A percentile compares a stretch with the other conserved stretches of the same genome.
Conservation (phyloP, 2,113 vertebrate genomes). For the Peucedramus taeniatus region DNA sequence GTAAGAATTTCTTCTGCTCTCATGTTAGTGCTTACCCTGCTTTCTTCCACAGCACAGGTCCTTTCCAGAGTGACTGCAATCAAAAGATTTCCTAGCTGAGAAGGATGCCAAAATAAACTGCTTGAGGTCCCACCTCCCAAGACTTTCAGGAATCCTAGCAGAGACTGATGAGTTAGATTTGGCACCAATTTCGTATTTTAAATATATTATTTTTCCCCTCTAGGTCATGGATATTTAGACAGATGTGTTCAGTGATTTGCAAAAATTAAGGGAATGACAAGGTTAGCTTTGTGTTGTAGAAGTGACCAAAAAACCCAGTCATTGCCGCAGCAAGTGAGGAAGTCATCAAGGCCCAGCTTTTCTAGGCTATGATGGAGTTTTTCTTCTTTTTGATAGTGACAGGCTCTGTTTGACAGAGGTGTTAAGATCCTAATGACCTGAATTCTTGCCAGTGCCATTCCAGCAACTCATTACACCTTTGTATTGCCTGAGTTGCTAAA, state of each 20-base stretch:
- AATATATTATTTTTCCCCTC: constrained; percentile 39
- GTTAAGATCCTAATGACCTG: background rate
- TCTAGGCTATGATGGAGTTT: background rate
- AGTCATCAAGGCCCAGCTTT: background rate
- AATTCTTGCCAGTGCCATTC: background rate
- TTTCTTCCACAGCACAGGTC: background rate
- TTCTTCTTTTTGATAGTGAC: background rate
- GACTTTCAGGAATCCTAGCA: constrained; percentile 38
- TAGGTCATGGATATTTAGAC: constrained; percentile 54
- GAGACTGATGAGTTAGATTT: constrained; percentile 60
- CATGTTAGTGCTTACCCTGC: background rate
- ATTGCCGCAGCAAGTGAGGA: background rate
- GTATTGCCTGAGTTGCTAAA: background rate
- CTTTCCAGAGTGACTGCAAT: background rate
- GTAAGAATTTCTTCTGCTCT: background rate
- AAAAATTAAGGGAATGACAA: constrained; percentile 25
- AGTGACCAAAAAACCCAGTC: background rate
- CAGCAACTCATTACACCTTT: background rate
- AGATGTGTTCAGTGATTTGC: constrained; percentile 29
- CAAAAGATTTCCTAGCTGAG: constrained; percentile 35
- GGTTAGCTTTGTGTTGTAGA: background rate
- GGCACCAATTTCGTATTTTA: constrained; percentile 8
- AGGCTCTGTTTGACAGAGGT: background rate
- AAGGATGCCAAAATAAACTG: constrained; percentile 48
- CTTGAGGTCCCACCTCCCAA: constrained; percentile 44